These are phyloP conservation scores for Carpatolechia fugitivella DNA, from an alignment of 2,888 invertebrate species.

Conservation along the genomic window DNA sequence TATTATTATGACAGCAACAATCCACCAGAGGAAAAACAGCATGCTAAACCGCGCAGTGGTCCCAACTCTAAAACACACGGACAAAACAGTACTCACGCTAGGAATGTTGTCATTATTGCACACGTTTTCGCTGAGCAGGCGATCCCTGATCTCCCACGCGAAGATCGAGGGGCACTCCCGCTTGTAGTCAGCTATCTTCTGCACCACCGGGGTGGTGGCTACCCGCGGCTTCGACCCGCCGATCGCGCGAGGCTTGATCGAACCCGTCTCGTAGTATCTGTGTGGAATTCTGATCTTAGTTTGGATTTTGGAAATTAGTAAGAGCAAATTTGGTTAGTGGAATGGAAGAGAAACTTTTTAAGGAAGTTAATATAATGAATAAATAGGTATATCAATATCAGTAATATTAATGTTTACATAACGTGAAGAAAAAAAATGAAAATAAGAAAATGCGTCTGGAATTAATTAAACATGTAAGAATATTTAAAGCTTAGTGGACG, in stretches of 20 bases:
- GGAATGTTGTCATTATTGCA: conserved; percentile 99
- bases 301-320: conserved; percentile 59
- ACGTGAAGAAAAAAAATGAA: too few species aligned
- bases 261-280: conserved; percentile 99
- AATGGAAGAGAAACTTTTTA: too few species aligned
- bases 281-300: conserved; percentile 69
- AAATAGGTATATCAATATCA: too few species aligned
- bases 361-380: too few species aligned
- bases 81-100: conserved; percentile 87
- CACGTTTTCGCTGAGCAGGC: conserved; percentile 94
- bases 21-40: neutral
- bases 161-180: conserved; percentile 98
- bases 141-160: conserved; percentile 98
- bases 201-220: conserved; percentile 95
- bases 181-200: conserved; percentile 98
- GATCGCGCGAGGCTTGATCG: conserved; percentile 97
- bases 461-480: too few species aligned
- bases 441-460: too few species aligned
- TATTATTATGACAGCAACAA: too few species aligned
- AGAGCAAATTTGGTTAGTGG: conserved; percentile 31
- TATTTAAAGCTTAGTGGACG: too few species aligned
- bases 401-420: too few species aligned
- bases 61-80: neutral
- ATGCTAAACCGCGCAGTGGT: neutral
- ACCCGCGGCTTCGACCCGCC: conserved; percentile 98